Base-by-base conservation (phyloP, 2,113 vertebrate genomes). In the Gambusia holbrooki region DNA sequence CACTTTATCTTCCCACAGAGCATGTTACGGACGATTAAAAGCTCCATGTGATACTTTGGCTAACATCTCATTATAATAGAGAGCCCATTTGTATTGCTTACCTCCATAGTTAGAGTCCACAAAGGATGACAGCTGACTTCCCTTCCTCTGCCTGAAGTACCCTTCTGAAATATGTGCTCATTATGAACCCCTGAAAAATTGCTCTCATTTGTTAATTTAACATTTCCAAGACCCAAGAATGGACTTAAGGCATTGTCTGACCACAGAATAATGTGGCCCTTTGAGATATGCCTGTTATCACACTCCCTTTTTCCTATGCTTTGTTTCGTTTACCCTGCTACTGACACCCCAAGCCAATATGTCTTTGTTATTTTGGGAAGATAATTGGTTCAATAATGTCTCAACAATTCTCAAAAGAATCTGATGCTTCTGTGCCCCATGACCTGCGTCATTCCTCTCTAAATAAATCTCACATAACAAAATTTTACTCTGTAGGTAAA, bases 21-120 rank as follows among this genome's bases (percentile, higher is more conserved):
- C 90, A 80, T 86, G 91, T 90, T 92, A 90, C 87, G 82, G 90
- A 90, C 88, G 87, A 93, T 92, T 92, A 94, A 93, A 93, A 93
- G 91, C 93, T 92, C 87, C 79, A 84, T 91, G 88, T 90, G 90
- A 90, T 90, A 88, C 90, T 90, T 76, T 79, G 89, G 88, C 86
- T 88, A 88, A 90, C 85, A 84, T 93, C 90, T 89, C 87, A 90
- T 93, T 94, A 93, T 87, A 87, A 79, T 86, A 85, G 88, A 75
- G 88, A 93, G 88, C 85, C 88, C 86, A 91, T 93, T 93, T 93
- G 90, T 92, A 91, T 90, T 90, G 83, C 88, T 88, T 89, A 88
- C 87, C 85, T 85, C 85, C 84, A 83, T 92, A 87, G 90, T 91
- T 84, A 86, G 89, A 88, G 86, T 93, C 86, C 89, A 88, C 88